These are phyloP conservation scores for Plagiodera versicolora DNA, from an alignment of 2,888 invertebrate species.

Conservation along the genomic window DNA sequence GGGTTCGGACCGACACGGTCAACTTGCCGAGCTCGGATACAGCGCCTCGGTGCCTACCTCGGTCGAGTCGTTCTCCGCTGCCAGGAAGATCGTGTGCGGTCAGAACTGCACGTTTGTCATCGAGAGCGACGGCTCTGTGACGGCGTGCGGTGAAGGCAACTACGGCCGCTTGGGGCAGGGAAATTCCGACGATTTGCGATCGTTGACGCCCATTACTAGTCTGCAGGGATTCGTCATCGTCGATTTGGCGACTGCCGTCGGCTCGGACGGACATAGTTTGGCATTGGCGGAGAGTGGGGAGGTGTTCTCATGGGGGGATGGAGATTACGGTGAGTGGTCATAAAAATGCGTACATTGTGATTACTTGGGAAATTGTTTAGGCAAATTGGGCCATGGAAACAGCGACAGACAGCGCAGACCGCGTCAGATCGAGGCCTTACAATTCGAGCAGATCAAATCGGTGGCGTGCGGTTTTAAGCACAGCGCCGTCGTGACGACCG, in stretches of 20 bases:
- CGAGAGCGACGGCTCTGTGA: constrained; percentile 61
- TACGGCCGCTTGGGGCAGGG: constrained; percentile 66
- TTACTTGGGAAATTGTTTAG: too few relatives aligned
- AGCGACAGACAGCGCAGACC: constrained; percentile 65
- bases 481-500: constrained; percentile 64
- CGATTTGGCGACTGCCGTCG: constrained; percentile 64
- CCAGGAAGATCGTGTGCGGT: constrained; percentile 64
- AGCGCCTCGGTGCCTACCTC: constrained; percentile 52
- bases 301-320: constrained; percentile 69
- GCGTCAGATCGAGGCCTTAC: constrained; percentile 64
- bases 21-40: constrained; percentile 59
- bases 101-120: constrained; percentile 69
- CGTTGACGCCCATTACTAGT: constrained; percentile 61
- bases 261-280: constrained; percentile 67
- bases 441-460: constrained; percentile 63
- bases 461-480: constrained; percentile 67
- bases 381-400: constrained; percentile 66
- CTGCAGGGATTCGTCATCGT: constrained; percentile 67
- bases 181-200: constrained; percentile 64
- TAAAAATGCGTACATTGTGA: too few relatives aligned
- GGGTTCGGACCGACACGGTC: constrained; percentile 67
- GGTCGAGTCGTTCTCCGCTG: constrained; percentile 57
- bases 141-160: constrained; percentile 67
- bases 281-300: constrained; percentile 68
- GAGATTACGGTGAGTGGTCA: constrained; percentile 68